Base-by-base conservation (phyloP, 53 echinoderm and acorn worm genomes). In the Arbacia lixula region DNA sequence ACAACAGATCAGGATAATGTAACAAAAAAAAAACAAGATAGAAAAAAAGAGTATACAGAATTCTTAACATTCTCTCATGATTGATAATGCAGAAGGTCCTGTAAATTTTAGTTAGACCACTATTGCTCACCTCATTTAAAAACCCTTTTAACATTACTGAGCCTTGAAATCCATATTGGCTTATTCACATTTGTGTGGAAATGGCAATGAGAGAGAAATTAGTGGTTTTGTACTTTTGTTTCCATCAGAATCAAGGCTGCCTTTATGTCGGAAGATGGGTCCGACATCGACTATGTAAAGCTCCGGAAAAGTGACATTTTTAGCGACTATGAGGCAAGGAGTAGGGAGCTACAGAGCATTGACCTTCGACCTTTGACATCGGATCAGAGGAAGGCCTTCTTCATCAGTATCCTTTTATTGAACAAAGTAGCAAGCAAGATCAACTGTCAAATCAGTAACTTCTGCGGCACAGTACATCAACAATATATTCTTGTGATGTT, bases 331-430 rank as follows among this genome's bases (percentile, higher is more conserved):
- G 27, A 71, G 34, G 6, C 26, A 12, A 93, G 61, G 56, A 68
- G 71, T 9, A 53, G 84, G 32, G 90, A 93, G 29, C 84, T 93
- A 1, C 64, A 78, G 1, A 74, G 65, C 60, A 71, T 87, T 63
- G 87, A 90, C 74, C 38, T 90, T 36, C 46, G 40, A 46, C 76
- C 76, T 11, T 24, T 93, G 66, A 64, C 77, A n/a, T 76, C 73
- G 8, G 60, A 83, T 37, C 84, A 93, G 58, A 82, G 79, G 52
- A 86, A 83, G 39, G 91, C 88, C 14, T 92, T 92, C 74, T 92
- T 92, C 46, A 92, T 92, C 36, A 92, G 89, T 92, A 92, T 89
- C 91, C 91, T 87, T 84, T 28, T 9, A 19, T 9, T 19, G 19
- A 1, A 50, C 12, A 14, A 17, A 50, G 50, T 14, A 50, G 19